phyloP scores from a whole-genome alignment of 2,797 vertebrate genomes.

The Prunella strophiata region DNA sequence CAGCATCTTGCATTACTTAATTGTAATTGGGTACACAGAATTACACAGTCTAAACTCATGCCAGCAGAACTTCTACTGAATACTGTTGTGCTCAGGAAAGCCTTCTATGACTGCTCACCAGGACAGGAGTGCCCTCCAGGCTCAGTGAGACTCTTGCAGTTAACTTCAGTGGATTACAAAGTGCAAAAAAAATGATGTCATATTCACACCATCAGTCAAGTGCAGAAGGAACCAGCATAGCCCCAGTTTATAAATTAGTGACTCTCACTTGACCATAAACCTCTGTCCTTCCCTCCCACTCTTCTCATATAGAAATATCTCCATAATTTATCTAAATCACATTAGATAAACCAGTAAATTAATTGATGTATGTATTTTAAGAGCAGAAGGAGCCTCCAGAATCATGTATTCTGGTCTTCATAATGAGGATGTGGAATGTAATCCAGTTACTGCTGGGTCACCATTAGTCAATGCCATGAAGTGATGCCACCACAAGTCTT shows the following conservation, averaged over 20 bases:
- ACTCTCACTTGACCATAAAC: not conserved
- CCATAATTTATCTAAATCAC: not conserved
- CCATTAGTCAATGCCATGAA: too few relatives aligned
- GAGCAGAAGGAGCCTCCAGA: not conserved
- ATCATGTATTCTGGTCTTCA: not conserved
- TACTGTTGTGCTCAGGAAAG: not conserved
- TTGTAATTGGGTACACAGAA: not conserved
- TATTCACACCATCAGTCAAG: not conserved
- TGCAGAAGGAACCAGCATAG: not conserved
- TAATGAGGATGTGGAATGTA: not conserved
- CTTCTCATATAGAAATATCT: not conserved
- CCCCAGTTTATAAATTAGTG: not conserved
- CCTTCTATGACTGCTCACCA: not conserved
- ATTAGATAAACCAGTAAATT: not conserved
- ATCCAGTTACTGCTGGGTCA: not conserved
- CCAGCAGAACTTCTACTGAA: not conserved
- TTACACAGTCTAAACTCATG: not conserved
- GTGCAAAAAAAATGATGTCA: not conserved
- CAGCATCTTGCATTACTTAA: not conserved
- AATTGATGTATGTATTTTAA: not conserved
- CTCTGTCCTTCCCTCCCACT: not conserved
- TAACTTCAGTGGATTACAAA: not conserved
- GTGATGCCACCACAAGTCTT: fast-evolving
- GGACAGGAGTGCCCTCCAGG: not conserved
- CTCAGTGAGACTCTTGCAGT: not conserved